A percentile compares a stretch with the other conserved stretches of the same genome.
phyloP scores from a whole-genome alignment of 2,113 vertebrate species.

The Dinomys branickii region DNA sequence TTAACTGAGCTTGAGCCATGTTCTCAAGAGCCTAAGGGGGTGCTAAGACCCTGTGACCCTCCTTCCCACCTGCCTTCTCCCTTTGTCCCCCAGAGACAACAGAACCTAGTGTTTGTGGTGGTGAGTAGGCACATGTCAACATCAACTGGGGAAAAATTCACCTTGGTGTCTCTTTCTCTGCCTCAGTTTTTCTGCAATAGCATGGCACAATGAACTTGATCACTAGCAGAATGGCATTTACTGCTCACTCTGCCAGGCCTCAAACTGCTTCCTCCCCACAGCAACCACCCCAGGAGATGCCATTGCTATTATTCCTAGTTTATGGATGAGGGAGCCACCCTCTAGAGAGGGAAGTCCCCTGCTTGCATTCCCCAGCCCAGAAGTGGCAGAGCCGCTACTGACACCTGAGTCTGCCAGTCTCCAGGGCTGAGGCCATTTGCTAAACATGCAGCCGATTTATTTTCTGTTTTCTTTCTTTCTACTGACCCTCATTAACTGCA shows the following conservation, averaged over 20 bases:
- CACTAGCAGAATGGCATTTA: not conserved
- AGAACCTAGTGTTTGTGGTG: not conserved
- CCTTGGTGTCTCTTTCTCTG: not conserved
- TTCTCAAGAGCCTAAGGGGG: not conserved
- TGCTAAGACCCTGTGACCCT: accelerated
- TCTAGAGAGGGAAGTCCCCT: not conserved
- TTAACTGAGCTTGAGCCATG: not conserved
- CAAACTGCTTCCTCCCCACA: not conserved
- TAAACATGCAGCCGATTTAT: not conserved
- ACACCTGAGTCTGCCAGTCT: no score
- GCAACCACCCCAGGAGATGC: not conserved
- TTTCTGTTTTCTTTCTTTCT: constrained; percentile 5
- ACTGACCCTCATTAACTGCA: not conserved
- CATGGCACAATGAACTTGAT: no score
- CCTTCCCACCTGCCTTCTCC: not conserved
- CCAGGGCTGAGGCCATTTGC: not conserved
- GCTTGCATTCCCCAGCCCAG: accelerated
- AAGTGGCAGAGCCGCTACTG: not conserved
- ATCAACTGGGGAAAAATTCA: no score
- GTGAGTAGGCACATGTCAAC: not conserved
- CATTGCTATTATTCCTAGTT: no score
- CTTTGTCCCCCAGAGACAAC: not conserved
- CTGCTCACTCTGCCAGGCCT: not conserved
- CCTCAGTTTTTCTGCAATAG: not conserved
- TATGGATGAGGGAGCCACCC: not conserved